Conservation (phyloP, 2,888 invertebrate species). For the Tiliacea aurago region DNA sequence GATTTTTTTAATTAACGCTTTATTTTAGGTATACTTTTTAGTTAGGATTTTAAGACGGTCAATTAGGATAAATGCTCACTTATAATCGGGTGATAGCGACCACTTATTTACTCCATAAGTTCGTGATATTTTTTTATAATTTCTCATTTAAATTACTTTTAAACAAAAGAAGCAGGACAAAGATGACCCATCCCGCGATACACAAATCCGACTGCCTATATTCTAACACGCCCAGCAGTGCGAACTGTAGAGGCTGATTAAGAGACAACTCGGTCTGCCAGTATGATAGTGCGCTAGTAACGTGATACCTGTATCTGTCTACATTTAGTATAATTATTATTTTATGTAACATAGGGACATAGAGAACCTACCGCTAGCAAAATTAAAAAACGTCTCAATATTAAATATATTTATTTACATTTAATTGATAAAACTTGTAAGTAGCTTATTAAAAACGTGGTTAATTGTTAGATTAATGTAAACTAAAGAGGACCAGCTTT, state of each 20-base stretch:
- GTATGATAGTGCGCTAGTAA: not conserved
- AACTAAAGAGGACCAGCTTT: conserved; percentile 57
- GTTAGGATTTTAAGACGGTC: no score
- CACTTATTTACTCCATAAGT: no score
- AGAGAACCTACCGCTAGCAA: not conserved
- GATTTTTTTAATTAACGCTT: no score
- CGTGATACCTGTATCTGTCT: not conserved
- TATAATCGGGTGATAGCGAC: no score
- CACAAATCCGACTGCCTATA: not conserved
- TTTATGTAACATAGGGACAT: no score
- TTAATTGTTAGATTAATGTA: conserved; percentile 50
- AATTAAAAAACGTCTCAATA: conserved; percentile 44
- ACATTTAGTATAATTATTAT: not conserved
- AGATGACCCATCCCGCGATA: not conserved
- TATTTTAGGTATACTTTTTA: no score
- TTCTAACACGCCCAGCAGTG: not conserved
- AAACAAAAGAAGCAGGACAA: no score
- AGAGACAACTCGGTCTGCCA: not conserved
- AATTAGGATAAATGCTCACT: no score
- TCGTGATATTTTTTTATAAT: no score
- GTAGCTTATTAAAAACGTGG: conserved; percentile 59
- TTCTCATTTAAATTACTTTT: no score
- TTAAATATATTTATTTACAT: conserved; percentile 73
- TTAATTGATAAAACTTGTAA: conserved; percentile 70
- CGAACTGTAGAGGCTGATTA: not conserved